Percentiles rank a stretch among this genome's conserved stretches.
These are phyloP conservation scores for Theonella swinhoei DNA, from an alignment of 37 sponge, comb jelly and placozoan species.

Conservation along the genomic window DNA sequence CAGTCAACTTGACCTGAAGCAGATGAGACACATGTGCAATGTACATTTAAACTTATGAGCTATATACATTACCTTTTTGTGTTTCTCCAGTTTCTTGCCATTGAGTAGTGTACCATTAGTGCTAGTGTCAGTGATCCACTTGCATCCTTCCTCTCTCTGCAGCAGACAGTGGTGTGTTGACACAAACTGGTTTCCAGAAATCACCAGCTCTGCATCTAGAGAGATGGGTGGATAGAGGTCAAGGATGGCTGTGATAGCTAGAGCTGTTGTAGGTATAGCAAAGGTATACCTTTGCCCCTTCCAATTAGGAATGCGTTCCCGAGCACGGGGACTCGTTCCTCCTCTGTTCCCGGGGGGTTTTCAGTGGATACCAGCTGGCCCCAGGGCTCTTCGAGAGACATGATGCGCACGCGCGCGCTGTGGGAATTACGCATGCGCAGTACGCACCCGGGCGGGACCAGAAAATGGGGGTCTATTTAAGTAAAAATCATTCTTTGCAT, in stretches of 20 bases:
- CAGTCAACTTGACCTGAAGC: slow-evolving; percentile 29
- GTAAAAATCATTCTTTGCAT: too few species aligned
- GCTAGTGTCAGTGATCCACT: slow-evolving; percentile 58
- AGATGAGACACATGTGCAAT: not conserved
- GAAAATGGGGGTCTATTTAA: too few species aligned
- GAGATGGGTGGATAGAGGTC: not conserved
- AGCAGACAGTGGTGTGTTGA: slow-evolving; percentile 71
- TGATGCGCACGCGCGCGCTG: too few species aligned
- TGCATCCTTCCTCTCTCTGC: slow-evolving; percentile 39
- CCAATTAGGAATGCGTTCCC: slow-evolving; percentile 50
- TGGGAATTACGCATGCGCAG: too few species aligned
- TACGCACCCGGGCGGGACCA: too few species aligned
- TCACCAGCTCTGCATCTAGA: slow-evolving; percentile 49
- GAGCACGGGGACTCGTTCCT: slow-evolving; percentile 49
- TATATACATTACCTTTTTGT: slow-evolving; percentile 12
- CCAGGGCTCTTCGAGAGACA: slow-evolving; percentile 65
- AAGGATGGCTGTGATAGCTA: too few species aligned
- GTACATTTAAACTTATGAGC: not conserved
- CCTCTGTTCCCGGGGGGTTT: slow-evolving; percentile 17
- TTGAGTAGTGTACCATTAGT: slow-evolving; percentile 87
- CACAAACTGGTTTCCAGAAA: slow-evolving; percentile 38
- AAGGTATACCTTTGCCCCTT: slow-evolving; percentile 42
- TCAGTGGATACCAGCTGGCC: slow-evolving; percentile 51
- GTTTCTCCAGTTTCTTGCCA: slow-evolving; percentile 37
- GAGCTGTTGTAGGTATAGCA: not conserved